These are phyloP conservation scores for Sminthurides aquaticus DNA, from an alignment of 2,888 invertebrate species.

Conservation along the genomic window DNA sequence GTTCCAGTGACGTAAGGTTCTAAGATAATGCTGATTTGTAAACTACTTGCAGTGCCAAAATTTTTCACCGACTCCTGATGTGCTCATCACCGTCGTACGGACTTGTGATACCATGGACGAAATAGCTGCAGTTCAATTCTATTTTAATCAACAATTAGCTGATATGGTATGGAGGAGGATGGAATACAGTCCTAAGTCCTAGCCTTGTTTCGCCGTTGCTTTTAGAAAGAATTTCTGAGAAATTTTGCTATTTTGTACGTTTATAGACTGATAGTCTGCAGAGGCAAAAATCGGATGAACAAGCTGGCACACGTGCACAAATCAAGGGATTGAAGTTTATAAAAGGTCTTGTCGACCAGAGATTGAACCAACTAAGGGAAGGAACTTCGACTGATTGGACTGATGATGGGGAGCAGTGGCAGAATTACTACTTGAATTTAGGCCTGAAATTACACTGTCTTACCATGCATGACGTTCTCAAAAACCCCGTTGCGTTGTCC, in stretches of 20 bases:
- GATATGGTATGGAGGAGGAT: conserved; percentile 38
- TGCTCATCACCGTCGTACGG: conserved; percentile 74
- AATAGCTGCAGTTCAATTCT: conserved; percentile 68
- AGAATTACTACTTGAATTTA: conserved; percentile 44
- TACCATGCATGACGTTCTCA: conserved; percentile 64
- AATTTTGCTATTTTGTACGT: too few species aligned
- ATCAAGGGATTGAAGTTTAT: conserved; percentile 75
- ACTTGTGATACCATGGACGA: conserved; percentile 74
- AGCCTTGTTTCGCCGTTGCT: too few species aligned
- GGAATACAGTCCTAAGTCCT: too few species aligned
- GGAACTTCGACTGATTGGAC: conserved; percentile 49
- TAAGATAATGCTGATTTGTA: neutral
- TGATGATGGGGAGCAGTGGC: conserved; percentile 44
- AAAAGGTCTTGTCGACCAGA: conserved; percentile 64
- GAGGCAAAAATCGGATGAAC: conserved; percentile 57
- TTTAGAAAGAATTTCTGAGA: too few species aligned
- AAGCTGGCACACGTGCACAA: conserved; percentile 73
- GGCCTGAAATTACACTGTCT: conserved; percentile 55
- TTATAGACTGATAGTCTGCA: neutral
- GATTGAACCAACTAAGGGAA: conserved; percentile 50
- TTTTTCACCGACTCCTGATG: conserved; percentile 67
- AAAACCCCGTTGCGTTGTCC: conserved; percentile 67
- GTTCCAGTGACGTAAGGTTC: too few species aligned
- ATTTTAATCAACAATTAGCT: conserved; percentile 50
- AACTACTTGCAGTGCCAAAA: conserved; percentile 66